phyloP scores from a whole-genome alignment of 2,797 vertebrate genomes.

The Chaetodon trifasciatus region DNA sequence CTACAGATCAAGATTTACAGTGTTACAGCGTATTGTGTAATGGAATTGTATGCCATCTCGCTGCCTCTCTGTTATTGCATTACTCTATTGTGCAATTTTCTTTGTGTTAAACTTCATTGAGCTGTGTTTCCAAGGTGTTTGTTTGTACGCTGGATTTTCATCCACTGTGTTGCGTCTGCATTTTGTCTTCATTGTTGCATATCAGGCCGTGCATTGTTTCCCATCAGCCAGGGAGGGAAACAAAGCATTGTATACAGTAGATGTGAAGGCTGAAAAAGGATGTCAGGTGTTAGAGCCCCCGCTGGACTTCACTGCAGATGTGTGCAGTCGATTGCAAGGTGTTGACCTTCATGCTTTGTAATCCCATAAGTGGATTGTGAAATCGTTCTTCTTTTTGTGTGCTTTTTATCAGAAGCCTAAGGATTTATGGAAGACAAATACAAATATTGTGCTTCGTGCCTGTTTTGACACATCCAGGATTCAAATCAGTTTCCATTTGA shows the following conservation, averaged over 20 bases:
- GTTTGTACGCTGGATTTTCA: neutral
- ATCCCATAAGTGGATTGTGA: slow-evolving; percentile 1
- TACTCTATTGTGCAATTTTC: neutral
- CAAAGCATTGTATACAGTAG: neutral
- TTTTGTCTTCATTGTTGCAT: neutral
- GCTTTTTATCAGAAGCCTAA: too few relatives aligned
- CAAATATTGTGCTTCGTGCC: too few relatives aligned
- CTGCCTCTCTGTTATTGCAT: neutral
- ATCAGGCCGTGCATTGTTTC: neutral
- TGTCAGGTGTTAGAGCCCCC: slow-evolving; percentile 4
- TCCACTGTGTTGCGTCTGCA: neutral
- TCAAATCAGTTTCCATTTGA: too few relatives aligned
- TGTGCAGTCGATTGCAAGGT: neutral
- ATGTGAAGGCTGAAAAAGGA: slow-evolving; percentile 4
- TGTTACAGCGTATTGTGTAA: neutral
- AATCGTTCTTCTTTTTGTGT: neutral
- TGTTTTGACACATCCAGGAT: too few relatives aligned
- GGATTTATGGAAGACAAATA: too few relatives aligned
- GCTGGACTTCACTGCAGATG: slow-evolving; percentile 16
- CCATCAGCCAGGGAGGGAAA: slow-evolving; percentile 9
- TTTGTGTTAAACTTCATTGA: neutral
- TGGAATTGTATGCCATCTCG: neutral
- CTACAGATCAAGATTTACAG: neutral
- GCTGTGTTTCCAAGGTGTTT: neutral
- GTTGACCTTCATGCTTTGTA: slow-evolving; percentile 22